Percentiles rank a stretch among this genome's conserved stretches.
Evolutionary conservation across 1,140 invertebrate species (phyloP).

Genomic region (Cotesia glomerata): DNA sequence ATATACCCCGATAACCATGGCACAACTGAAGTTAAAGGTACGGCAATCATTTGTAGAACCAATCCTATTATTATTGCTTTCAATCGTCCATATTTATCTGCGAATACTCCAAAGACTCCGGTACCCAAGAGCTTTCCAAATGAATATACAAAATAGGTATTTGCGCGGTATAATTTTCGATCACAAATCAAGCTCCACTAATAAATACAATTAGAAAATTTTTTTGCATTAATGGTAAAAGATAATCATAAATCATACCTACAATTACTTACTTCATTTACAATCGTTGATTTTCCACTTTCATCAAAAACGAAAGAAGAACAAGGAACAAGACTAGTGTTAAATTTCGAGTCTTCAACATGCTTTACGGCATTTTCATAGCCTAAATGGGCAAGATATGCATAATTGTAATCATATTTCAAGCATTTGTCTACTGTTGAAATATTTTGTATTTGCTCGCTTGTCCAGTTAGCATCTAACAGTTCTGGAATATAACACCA

Average conservation of each 20-base stretch:
- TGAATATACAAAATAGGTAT: conserved; percentile 63
- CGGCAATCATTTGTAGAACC: conserved; percentile 60
- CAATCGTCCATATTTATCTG: conserved; percentile 67
- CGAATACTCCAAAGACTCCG: conserved; percentile 62
- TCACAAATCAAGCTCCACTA: conserved; percentile 67
- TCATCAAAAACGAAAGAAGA: conserved; percentile 47
- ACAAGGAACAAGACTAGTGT: conserved; percentile 49
- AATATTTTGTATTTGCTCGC: conserved; percentile 60
- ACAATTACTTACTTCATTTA: conserved; percentile 51
- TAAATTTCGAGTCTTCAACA: conserved; percentile 34
- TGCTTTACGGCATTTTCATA: conserved; percentile 56
- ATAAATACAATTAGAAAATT: conserved; percentile 15
- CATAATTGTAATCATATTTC: conserved; percentile 63
- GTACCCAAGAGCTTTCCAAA: conserved; percentile 67
- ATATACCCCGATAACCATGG: conserved; percentile 65
- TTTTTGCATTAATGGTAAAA: not conserved
- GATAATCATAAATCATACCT: not conserved
- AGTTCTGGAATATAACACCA: too few species aligned
- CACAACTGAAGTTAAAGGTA: conserved; percentile 61
- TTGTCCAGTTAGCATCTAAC: too few species aligned
- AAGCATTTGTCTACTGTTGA: conserved; percentile 52
- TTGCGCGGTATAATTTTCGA: conserved; percentile 56
- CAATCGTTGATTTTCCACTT: conserved; percentile 53
- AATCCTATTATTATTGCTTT: conserved; percentile 60
- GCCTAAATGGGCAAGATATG: conserved; percentile 52